These are phyloP conservation scores for Nautilus pompilius DNA, from an alignment of 1,140 invertebrate genomes.

Conservation along the genomic window DNA sequence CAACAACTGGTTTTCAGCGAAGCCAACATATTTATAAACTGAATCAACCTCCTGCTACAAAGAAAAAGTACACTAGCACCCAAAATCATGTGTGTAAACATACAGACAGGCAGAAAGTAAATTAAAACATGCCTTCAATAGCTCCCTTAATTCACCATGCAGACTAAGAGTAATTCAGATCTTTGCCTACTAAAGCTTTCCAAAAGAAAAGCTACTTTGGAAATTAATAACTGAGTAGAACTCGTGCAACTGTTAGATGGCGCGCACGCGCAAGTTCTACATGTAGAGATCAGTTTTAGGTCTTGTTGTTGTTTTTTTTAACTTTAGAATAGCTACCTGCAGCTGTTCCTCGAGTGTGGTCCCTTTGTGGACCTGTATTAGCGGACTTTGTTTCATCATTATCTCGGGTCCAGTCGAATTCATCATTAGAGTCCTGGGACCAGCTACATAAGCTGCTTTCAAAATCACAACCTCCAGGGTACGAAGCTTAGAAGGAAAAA, in stretches of 20 bases:
- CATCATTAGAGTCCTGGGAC: conserved; percentile 69
- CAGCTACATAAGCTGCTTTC: conserved; percentile 71
- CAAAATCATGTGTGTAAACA: no score
- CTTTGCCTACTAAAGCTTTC: not conserved
- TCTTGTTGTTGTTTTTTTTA: not conserved
- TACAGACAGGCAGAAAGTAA: no score
- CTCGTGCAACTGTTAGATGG: no score
- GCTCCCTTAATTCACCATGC: not conserved
- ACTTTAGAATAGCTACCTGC: conserved; percentile 17
- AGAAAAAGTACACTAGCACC: no score
- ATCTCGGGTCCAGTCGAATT: conserved; percentile 72
- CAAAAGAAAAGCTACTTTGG: not conserved
- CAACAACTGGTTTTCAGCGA: no score
- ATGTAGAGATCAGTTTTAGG: no score
- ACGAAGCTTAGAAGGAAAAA: conserved; percentile 18
- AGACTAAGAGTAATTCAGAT: not conserved
- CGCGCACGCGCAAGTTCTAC: no score
- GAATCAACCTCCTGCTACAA: no score
- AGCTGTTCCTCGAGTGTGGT: conserved; percentile 39
- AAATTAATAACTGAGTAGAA: not conserved
- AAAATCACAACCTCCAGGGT: conserved; percentile 65
- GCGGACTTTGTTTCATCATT: conserved; percentile 54
- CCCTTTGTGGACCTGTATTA: conserved; percentile 41
- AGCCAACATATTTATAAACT: no score
- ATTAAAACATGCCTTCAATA: no score